phyloP scores from a whole-genome alignment of 2,113 vertebrate species.

The Microcebus murinus region DNA sequence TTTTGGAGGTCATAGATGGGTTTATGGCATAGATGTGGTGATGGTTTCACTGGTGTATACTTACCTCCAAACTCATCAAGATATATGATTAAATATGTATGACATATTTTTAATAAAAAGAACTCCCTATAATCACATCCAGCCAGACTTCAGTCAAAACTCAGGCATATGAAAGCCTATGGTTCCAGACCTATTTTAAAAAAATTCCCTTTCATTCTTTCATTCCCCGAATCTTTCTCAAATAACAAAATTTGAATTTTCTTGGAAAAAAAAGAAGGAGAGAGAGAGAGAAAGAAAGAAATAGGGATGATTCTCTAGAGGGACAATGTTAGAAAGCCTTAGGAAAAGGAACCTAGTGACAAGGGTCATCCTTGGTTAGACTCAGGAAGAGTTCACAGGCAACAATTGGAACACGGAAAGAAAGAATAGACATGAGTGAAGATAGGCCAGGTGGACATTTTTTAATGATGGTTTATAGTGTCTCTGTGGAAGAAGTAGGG shows the following conservation, averaged over 20 bases:
- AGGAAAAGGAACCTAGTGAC: not conserved
- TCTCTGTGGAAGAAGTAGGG: not conserved
- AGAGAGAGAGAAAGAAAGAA: not conserved
- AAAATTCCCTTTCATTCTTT: slow-evolving; percentile 69
- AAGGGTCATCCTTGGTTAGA: accelerated
- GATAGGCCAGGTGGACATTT: not conserved
- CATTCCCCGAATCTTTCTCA: slow-evolving; percentile 60
- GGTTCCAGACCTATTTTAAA: slow-evolving; percentile 64
- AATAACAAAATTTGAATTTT: slow-evolving; percentile 56
- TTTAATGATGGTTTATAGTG: no score
- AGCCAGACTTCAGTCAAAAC: slow-evolving; percentile 75
- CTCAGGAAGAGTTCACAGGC: not conserved
- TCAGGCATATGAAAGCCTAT: slow-evolving; percentile 73
- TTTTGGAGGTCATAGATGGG: not conserved
- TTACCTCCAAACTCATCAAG: not conserved
- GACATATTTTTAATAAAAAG: slow-evolving; percentile 7
- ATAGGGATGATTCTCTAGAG: accelerated
- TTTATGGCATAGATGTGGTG: not conserved
- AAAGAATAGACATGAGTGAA: not conserved
- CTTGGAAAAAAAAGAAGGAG: not conserved
- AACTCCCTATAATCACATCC: slow-evolving; percentile 77
- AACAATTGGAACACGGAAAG: not conserved
- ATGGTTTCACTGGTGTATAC: not conserved
- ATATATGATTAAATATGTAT: not conserved
- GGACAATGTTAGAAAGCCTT: no score